phyloP scores from a whole-genome alignment of 2,888 invertebrate genomes.

The Orgyia antiqua region DNA sequence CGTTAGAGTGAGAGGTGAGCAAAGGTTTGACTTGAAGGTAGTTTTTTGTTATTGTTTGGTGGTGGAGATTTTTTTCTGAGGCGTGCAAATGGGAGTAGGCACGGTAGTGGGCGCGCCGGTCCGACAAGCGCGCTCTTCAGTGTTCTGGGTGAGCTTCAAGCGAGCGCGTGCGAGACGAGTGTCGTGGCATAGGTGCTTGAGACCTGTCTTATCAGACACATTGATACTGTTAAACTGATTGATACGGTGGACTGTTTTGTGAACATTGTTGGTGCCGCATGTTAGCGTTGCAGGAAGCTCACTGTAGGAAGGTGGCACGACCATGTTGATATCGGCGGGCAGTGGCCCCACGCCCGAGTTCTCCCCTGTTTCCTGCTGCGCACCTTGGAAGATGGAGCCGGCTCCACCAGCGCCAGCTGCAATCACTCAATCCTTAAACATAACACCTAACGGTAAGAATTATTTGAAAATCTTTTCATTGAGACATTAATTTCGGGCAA shows the following conservation, averaged over 20 bases:
- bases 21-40: conserved; percentile 59
- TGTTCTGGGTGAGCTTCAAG: conserved; percentile 76
- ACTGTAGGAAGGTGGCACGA: conserved; percentile 54
- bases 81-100: conserved; percentile 78
- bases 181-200: conserved; percentile 42
- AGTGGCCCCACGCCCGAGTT: conserved; percentile 78
- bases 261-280: conserved; percentile 53
- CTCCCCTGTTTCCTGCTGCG: conserved; percentile 78
- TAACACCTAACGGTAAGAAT: conserved; percentile 76
- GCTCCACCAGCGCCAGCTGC: conserved; percentile 74
- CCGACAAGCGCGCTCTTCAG: conserved; percentile 76
- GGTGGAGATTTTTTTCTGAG: conserved; percentile 71
- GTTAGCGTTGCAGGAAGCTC: conserved; percentile 44
- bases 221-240: conserved; percentile 14
- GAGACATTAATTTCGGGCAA: no score
- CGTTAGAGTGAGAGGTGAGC: conserved; percentile 73
- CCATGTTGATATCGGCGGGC: conserved; percentile 83
- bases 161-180: conserved; percentile 67
- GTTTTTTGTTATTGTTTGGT: conserved; percentile 73
- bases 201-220: conserved; percentile 28
- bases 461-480: no score
- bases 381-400: conserved; percentile 82
- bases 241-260: conserved; percentile 47
- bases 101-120: conserved; percentile 74
- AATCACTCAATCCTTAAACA: conserved; percentile 71